Evolutionary conservation across 2,888 invertebrate genomes (phyloP).

Genomic region (Oscheius sp.): DNA sequence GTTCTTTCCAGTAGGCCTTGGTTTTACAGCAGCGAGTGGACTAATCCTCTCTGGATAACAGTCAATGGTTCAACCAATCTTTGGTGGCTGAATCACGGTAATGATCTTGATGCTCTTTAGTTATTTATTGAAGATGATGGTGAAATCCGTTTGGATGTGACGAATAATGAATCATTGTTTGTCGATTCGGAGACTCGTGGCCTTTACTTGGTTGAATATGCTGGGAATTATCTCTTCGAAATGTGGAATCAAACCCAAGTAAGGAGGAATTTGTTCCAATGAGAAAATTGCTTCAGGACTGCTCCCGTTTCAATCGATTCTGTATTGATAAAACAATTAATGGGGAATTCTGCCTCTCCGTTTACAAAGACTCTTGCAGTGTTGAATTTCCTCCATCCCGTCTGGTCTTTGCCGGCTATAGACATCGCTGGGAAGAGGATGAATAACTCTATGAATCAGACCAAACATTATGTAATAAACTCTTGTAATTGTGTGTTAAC

Average conservation of each 20-base stretch:
- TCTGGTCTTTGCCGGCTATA: constrained; percentile 1
- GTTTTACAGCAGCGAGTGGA: constrained; percentile 22
- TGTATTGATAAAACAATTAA: constrained; percentile 25
- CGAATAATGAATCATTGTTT: constrained; percentile 11
- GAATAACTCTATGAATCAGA: neutral
- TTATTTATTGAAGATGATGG: constrained; percentile 10
- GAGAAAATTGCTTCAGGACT: neutral
- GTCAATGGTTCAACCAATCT: constrained; percentile 10
- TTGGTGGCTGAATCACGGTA: constrained; percentile 27
- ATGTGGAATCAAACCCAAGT: constrained; percentile 24
- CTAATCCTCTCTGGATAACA: constrained; percentile 9
- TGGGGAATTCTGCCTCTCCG: constrained; percentile 1
- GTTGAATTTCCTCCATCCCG: neutral
- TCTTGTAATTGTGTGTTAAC: neutral
- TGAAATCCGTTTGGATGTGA: neutral
- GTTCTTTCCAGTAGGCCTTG: constrained; percentile 12
- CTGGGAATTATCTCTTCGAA: neutral
- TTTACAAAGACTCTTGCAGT: neutral
- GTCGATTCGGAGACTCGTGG: constrained; percentile 14
- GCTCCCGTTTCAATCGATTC: constrained; percentile 8
- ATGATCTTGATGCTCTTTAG: neutral
- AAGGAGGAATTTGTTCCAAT: neutral
- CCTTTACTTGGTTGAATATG: constrained; percentile 22
- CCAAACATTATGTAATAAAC: neutral
- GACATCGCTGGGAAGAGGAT: constrained; percentile 13